Evolutionary conservation across 2,113 vertebrate species (phyloP), one percentile per base, ranked within the genome.

Genomic region (Protobothrops flavoviridis): DNA sequence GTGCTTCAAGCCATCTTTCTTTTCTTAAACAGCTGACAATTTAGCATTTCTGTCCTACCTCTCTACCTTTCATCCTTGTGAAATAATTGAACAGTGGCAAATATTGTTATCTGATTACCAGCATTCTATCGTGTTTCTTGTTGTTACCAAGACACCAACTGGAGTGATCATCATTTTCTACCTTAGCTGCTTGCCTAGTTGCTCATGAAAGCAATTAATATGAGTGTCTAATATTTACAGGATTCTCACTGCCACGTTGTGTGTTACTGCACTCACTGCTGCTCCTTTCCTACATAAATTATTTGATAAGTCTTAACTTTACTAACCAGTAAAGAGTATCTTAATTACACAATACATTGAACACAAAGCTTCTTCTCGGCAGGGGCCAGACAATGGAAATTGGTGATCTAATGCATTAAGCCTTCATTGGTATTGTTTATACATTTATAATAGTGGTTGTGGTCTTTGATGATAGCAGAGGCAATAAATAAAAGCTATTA

Each of bases 401-500:
- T 0, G 0, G 39, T 94, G 96, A 95, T 95, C 94, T 96, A 96
- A 96, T 69, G 87, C 91, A 94, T 95, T 94, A 95, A 97, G 95
- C 96, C 95, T 94, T 96, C 90, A 55, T 11, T 69, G 94, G 92
- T 94, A 87, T 92, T 96, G 96, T 97, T 97, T 97, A 94, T 94
- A 93, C 92, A 85, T 97, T 96, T 95, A 88, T 92, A 96, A 92
- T 3, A 2, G 92, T 89, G 87, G 33, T 93, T 95, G 94, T 95
- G 94, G 94, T 96, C 85, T 53, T 93, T 91, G 91, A 95, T 23
- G 61, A 95, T 96, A 97, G 95, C 94, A 95, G 52, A 90, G 23
- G 90, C 93, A 96, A 95, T 97, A 97, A 97, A 97, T 97, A 97
- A 97, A 94, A 95, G 89, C 92, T 81, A 94, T 96, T 95, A 95